phyloP scores from a whole-genome alignment of 2,797 vertebrate genomes.

The Alcedo quadribrachys region DNA sequence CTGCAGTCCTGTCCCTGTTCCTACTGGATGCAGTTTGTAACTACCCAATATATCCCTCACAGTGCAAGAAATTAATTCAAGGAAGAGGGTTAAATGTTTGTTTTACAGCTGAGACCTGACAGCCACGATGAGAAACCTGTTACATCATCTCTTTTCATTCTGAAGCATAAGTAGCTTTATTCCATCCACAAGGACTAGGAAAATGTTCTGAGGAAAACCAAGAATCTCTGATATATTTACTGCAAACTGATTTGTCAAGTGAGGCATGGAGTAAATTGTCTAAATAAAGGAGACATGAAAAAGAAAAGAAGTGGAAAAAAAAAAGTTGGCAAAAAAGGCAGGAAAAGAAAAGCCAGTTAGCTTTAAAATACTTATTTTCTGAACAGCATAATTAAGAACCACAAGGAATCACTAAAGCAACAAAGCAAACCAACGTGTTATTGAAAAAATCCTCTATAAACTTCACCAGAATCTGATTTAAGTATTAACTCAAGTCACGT shows the following conservation, averaged over 20 bases:
- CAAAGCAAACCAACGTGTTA: neutral
- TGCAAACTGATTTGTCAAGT: neutral
- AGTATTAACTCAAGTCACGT: neutral
- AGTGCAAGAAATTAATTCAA: neutral
- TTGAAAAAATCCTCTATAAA: neutral
- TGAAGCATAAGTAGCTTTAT: neutral
- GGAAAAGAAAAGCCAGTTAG: neutral
- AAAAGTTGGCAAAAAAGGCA: neutral
- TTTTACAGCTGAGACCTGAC: neutral
- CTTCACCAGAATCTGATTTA: neutral
- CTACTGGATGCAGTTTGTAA: neutral
- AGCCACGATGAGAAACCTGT: neutral
- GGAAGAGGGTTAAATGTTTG: neutral
- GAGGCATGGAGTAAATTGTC: neutral
- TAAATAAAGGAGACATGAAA: neutral
- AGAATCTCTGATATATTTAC: neutral
- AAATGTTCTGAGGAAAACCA: neutral
- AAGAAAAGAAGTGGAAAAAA: neutral
- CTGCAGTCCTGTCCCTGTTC: neutral
- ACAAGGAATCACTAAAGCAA: neutral
- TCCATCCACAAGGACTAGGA: neutral
- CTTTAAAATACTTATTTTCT: neutral
- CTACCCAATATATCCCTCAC: neutral
- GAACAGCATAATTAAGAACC: neutral
- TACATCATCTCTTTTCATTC: neutral